phyloP scores from a whole-genome alignment of 1,140 invertebrate genomes.

The Lerema accius region DNA sequence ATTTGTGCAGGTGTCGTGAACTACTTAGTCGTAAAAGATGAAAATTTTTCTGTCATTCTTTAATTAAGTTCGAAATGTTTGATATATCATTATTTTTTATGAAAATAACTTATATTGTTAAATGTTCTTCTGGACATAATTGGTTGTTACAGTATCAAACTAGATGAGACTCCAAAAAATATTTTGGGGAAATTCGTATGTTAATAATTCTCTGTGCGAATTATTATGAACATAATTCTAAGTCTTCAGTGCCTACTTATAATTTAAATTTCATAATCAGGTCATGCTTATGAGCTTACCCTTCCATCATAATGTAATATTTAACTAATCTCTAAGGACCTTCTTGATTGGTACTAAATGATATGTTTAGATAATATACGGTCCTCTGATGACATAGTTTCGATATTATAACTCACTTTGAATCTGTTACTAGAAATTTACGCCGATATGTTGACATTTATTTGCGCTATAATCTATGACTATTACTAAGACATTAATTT shows the following conservation, averaged over 20 bases:
- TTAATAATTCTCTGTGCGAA: too few species aligned
- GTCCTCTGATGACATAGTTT: constrained; percentile 29
- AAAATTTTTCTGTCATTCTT: too few species aligned
- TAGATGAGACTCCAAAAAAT: too few species aligned
- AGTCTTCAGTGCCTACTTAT: neutral
- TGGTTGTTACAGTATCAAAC: too few species aligned
- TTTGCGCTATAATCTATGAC: constrained; percentile 25
- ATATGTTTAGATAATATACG: constrained; percentile 27
- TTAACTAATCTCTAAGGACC: constrained; percentile 13
- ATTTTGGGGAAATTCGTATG: too few species aligned
- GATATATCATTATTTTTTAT: too few species aligned
- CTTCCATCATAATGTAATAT: constrained; percentile 6
- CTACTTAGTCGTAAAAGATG: too few species aligned
- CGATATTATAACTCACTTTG: constrained; percentile 22
- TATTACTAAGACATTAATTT: constrained; percentile 33
- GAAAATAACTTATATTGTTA: too few species aligned
- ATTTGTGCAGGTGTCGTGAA: too few species aligned
- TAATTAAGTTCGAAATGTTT: too few species aligned
- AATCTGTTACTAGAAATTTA: constrained; percentile 31
- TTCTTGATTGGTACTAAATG: constrained; percentile 22
- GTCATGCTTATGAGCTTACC: neutral
- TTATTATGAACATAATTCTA: too few species aligned
- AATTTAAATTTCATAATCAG: neutral
- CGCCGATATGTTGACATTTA: constrained; percentile 31
- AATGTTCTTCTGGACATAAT: too few species aligned